Percentiles rank a stretch among this genome's conserved stretches.
phyloP scores from a whole-genome alignment of 1,140 invertebrate genomes.

The Ceratina calcarata region DNA sequence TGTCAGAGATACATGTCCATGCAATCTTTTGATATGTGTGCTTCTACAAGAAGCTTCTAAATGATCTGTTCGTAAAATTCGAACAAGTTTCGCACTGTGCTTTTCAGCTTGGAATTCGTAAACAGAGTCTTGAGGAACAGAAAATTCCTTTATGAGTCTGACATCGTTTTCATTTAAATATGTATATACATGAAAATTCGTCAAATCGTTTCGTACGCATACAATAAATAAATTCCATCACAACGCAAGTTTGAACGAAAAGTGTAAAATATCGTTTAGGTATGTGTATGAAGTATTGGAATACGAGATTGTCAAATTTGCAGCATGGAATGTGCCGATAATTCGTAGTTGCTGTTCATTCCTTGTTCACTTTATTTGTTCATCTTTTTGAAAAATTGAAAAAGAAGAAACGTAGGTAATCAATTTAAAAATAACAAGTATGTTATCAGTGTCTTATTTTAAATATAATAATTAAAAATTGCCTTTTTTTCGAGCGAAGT shows the following conservation, averaged over 20 bases:
- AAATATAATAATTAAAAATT: too few species aligned
- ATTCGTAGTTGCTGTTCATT: conserved; percentile 23
- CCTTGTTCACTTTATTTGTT: background rate
- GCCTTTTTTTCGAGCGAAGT: too few species aligned
- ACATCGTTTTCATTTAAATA: background rate
- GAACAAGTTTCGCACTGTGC: background rate
- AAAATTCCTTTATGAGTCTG: background rate
- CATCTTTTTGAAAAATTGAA: too few species aligned
- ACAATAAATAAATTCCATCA: conserved; percentile 66
- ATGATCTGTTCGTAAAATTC: conserved; percentile 10
- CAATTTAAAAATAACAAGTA: too few species aligned
- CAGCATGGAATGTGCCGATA: conserved; percentile 64
- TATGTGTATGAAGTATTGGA: conserved; percentile 63
- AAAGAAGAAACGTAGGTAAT: background rate
- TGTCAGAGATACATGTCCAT: conserved; percentile 19
- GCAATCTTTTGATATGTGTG: conserved; percentile 58
- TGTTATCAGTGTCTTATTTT: too few species aligned
- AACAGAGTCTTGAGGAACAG: background rate
- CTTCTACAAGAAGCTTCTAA: conserved; percentile 30
- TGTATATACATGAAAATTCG: conserved; percentile 1
- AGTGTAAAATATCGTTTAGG: conserved; percentile 43
- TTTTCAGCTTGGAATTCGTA: background rate
- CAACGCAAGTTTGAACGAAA: conserved; percentile 55
- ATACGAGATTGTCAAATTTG: conserved; percentile 62
- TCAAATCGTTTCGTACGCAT: conserved; percentile 17